Evolutionary conservation across 1,140 invertebrate genomes (phyloP).

Genomic region (Conus ventricosus): DNA sequence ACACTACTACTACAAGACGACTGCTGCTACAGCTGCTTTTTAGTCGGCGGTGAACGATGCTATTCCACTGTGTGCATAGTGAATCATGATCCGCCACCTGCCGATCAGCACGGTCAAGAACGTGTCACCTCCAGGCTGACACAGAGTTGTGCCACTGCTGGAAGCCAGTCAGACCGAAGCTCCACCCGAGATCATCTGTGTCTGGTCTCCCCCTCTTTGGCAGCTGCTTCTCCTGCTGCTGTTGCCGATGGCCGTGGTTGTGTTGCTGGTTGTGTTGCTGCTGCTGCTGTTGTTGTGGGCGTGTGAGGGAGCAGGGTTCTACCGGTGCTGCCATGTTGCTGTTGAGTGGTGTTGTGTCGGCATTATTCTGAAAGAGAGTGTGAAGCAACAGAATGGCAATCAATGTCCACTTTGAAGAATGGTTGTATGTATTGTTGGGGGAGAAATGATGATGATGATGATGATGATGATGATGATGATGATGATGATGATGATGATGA

Average conservation of each 20-base stretch:
- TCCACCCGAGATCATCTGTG: background rate
- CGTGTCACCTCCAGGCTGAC: background rate
- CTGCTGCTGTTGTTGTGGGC: too few relatives aligned
- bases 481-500: too few relatives aligned
- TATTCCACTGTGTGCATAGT: background rate
- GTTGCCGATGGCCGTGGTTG: background rate
- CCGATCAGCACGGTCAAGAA: background rate
- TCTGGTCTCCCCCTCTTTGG: background rate
- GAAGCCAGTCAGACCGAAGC: background rate
- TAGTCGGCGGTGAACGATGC: background rate
- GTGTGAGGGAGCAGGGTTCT: too few relatives aligned
- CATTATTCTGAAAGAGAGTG: too few relatives aligned
- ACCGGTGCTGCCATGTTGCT: too few relatives aligned
- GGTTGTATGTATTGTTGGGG: too few relatives aligned
- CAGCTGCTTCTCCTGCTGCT: background rate
- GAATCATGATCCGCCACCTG: background rate
- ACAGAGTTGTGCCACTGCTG: background rate
- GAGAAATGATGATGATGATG: too few relatives aligned
- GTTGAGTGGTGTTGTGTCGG: too few relatives aligned
- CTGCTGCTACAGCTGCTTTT: background rate
- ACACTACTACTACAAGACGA: background rate
- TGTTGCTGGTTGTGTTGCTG: too few relatives aligned
- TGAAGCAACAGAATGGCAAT: too few relatives aligned
- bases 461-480: too few relatives aligned
- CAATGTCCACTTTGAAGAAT: too few relatives aligned